These are phyloP conservation scores for Dendrolimus punctatus DNA, from an alignment of 1,140 invertebrate genomes.

Conservation along the genomic window DNA sequence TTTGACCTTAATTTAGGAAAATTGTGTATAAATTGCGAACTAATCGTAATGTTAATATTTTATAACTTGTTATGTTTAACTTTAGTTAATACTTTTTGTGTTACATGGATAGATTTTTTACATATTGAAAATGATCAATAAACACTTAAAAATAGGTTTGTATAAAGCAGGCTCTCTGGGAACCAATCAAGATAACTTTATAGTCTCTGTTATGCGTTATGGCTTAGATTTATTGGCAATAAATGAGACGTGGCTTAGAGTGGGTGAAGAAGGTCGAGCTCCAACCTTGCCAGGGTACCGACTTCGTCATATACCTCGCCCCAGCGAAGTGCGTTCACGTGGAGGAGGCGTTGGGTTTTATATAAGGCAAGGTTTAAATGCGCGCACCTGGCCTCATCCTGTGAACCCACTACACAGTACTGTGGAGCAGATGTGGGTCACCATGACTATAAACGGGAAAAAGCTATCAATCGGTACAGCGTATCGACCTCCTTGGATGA, in stretches of 20 bases:
- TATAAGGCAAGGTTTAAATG: background rate
- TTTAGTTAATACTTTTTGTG: too few relatives aligned
- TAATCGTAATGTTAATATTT: too few relatives aligned
- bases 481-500: conserved; percentile 12
- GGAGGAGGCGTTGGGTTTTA: conserved; percentile 16
- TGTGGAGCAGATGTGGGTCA: conserved; percentile 21
- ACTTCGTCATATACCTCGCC: conserved; percentile 9
- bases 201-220: too few relatives aligned
- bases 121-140: too few relatives aligned
- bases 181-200: too few relatives aligned
- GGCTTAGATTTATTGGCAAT: too few relatives aligned
- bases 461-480: conserved; percentile 13
- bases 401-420: background rate
- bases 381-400: conserved; percentile 6
- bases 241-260: conserved; percentile 23
- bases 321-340: conserved; percentile 3
- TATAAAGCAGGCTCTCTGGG: too few relatives aligned
- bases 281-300: conserved; percentile 11
- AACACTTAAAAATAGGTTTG: too few relatives aligned
- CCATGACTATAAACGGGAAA: conserved; percentile 3
- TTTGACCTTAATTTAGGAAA: too few relatives aligned
- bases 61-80: too few relatives aligned
- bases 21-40: too few relatives aligned
- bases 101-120: too few relatives aligned
- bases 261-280: conserved; percentile 14